Evolutionary conservation across 1,140 invertebrate genomes (phyloP), one percentile per base, ranked within the genome.

Genomic region (Eueides isabella): DNA sequence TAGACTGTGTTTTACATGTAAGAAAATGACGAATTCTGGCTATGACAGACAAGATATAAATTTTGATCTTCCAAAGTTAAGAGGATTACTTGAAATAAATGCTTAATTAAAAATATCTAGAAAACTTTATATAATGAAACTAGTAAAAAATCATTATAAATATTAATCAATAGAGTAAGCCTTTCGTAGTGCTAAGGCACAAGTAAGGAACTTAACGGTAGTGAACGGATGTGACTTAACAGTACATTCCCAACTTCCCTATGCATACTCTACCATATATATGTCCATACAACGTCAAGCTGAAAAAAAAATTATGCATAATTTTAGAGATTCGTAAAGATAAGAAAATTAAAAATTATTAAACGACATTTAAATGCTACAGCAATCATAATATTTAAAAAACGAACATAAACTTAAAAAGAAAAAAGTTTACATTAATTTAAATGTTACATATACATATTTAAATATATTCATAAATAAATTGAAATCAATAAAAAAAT

Each of bases 1-100:
- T 80, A 80, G 78, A 80, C 78, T 69, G 29, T 64, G 63, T 73
- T 73, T 71, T 70, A 48, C 67, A 70, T 72, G 33, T 33, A 70
- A 70, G 72, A 74, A 74, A 55, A 30, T 55, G 19, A 65, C 48
- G 28, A 69, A 55, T 69, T 23, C 30, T 67, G 28, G 38, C 33
- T 61, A 72, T 35, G 64, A 67, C 71, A 67, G 44, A 72, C 66
- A 67, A 67, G 23, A 38, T n/a, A 48, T 26, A 55, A 31, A 23
- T 44, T 72, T 63, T 55, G 7, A 29, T 23, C 48, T 66, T 38
- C 19, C 30, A 31, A 63, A 29, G 61, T 63, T 63, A 31, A 63
- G 61, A 23, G 48, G 48, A 55, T 26, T 26, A 55, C 23, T 55
- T 55, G 11, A 11, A 26, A 26, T 55, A 55, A 55, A 55, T 55